Evolutionary conservation across 2,888 invertebrate species (phyloP).

Genomic region (Tinea pellionella): DNA sequence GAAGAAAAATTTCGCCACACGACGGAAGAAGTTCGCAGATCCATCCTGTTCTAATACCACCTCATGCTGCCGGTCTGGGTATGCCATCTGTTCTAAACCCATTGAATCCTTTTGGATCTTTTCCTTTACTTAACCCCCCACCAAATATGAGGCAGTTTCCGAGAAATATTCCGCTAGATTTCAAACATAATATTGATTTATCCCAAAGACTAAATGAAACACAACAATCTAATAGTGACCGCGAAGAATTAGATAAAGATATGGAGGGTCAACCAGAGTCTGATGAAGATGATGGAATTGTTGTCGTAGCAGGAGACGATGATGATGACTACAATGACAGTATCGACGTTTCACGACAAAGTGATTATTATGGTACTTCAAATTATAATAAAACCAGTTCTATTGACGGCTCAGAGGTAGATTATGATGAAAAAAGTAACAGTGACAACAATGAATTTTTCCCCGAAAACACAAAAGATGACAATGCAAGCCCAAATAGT

Average conservation of each 20-base stretch:
- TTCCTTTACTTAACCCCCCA: conserved; percentile 79
- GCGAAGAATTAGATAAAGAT: conserved; percentile 58
- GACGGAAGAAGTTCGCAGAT: conserved; percentile 91
- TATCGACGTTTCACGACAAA: conserved; percentile 36
- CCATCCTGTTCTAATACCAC: conserved; percentile 82
- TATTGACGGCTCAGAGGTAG: conserved; percentile 53
- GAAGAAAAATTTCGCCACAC: conserved; percentile 94
- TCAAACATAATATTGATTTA: conserved; percentile 55
- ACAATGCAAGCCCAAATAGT: conserved; percentile 64
- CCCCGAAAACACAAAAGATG: conserved; percentile 56
- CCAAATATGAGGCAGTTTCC: conserved; percentile 73
- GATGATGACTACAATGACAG: conserved; percentile 77
- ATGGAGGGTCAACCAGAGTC: conserved; percentile 74
- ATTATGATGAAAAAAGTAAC: conserved; percentile 52
- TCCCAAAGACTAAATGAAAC: conserved; percentile 40
- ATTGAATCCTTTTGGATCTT: conserved; percentile 81
- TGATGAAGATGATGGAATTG: conserved; percentile 80
- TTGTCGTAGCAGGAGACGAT: conserved; percentile 83
- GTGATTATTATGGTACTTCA: conserved; percentile 44
- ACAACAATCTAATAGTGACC: conserved; percentile 44
- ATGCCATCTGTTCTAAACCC: conserved; percentile 77
- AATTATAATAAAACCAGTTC: conserved; percentile 53
- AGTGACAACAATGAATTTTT: conserved; percentile 48
- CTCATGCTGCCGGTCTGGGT: conserved; percentile 72
- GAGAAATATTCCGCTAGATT: conserved; percentile 57